Evolutionary conservation across 1,140 invertebrate species (phyloP).

Genomic region (Grapholita molesta): DNA sequence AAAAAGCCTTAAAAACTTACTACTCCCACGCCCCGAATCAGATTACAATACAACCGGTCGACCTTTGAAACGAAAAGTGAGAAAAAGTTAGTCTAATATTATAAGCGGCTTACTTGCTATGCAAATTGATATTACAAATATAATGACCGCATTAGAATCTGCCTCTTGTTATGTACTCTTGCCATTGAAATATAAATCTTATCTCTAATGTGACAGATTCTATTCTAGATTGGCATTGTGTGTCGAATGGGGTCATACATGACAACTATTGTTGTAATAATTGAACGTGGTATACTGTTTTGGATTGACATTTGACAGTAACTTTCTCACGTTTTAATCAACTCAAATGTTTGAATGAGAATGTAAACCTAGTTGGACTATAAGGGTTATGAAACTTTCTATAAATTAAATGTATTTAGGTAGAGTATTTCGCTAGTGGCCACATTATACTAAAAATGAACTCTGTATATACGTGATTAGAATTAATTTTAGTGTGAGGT

Average conservation of each 20-base stretch:
- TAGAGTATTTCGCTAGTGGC: too few relatives aligned
- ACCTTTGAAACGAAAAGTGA: conserved; percentile 5
- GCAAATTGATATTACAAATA: not conserved
- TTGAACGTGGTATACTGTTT: not conserved
- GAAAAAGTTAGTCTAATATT: not conserved
- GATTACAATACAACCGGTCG: not conserved
- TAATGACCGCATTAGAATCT: not conserved
- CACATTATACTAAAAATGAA: too few relatives aligned
- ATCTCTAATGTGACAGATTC: not conserved
- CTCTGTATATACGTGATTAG: too few relatives aligned
- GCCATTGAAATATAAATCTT: not conserved
- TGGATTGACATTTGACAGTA: conserved; percentile 3
- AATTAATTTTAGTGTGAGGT: too few relatives aligned
- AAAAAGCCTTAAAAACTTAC: not conserved
- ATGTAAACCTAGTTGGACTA: not conserved
- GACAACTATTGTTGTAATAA: not conserved
- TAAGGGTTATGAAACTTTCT: conserved; percentile 7
- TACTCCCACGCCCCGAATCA: not conserved
- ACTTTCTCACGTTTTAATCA: conserved; percentile 12
- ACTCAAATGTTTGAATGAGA: conserved; percentile 1
- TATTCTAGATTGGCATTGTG: not conserved
- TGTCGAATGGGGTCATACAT: not conserved
- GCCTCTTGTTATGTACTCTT: not conserved
- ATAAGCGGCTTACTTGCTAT: not conserved
- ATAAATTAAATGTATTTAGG: too few relatives aligned